Evolutionary conservation across 2,888 invertebrate genomes (phyloP).

Genomic region (Hartigia nigra): DNA sequence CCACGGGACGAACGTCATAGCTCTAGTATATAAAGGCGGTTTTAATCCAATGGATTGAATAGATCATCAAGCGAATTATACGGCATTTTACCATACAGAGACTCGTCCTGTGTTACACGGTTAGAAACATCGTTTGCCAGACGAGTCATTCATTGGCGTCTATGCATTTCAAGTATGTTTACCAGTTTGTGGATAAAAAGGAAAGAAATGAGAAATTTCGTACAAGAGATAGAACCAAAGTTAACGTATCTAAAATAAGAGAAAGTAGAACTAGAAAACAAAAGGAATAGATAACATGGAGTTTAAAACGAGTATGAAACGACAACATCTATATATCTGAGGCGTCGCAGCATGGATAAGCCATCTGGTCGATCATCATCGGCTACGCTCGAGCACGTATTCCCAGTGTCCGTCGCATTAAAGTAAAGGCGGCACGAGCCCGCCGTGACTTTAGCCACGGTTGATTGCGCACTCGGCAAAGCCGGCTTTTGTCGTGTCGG

Average conservation of each 20-base stretch:
- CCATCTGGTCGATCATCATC: background rate
- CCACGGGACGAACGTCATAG: background rate
- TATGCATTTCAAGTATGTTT: constrained; percentile 28
- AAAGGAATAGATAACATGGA: background rate
- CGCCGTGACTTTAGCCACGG: background rate
- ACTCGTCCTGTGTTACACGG: background rate
- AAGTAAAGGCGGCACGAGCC: background rate
- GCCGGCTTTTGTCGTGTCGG: background rate
- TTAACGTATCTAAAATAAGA: background rate
- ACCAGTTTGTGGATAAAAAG: background rate
- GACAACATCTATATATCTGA: background rate
- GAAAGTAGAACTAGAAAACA: background rate
- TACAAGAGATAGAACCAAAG: background rate
- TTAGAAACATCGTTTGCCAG: background rate
- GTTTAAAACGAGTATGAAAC: background rate
- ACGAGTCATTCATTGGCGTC: constrained; percentile 25
- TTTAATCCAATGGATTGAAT: background rate
- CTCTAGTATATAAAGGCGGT: background rate
- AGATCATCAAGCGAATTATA: background rate
- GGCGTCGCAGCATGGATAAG: background rate
- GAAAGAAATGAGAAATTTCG: background rate
- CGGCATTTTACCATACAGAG: background rate
- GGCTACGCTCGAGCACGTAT: background rate
- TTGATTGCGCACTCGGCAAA: background rate
- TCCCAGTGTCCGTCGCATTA: background rate